These are phyloP conservation scores for Aratinga solstitialis DNA, from an alignment of 2,797 vertebrate genomes.

Conservation along the genomic window DNA sequence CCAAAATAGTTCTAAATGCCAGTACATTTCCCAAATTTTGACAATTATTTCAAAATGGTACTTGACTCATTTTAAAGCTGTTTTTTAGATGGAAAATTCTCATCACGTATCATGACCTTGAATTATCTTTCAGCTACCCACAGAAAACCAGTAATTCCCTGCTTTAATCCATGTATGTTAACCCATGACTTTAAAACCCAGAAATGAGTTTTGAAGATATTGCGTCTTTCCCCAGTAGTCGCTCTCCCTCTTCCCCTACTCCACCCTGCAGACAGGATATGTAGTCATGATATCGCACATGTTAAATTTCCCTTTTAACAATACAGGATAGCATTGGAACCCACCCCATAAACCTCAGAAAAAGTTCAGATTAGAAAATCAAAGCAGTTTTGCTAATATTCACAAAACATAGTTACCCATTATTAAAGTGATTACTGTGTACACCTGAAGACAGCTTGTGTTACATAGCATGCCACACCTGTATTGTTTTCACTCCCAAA, in stretches of 20 bases:
- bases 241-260: not conserved
- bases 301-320: not conserved
- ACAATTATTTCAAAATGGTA: not conserved
- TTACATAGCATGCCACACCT: not conserved
- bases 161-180: not conserved
- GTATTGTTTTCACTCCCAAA: not conserved
- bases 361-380: not conserved
- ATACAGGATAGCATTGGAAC: not conserved
- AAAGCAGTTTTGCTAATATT: not conserved
- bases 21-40: not conserved
- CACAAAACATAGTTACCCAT: not conserved
- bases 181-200: not conserved
- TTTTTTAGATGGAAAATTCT: not conserved
- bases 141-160: not conserved
- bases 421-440: not conserved
- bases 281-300: not conserved
- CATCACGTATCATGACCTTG: not conserved
- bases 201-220: not conserved
- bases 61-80: not conserved
- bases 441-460: not conserved
- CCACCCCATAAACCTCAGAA: not conserved
- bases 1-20: not conserved
- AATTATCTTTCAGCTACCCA: not conserved
- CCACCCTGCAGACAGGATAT: not conserved
- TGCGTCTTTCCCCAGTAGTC: not conserved